Evolutionary conservation across 2,888 invertebrate genomes (phyloP), one percentile per base, ranked within the genome.

Genomic region (Scaptodrosophila latifasciaeformis): DNA sequence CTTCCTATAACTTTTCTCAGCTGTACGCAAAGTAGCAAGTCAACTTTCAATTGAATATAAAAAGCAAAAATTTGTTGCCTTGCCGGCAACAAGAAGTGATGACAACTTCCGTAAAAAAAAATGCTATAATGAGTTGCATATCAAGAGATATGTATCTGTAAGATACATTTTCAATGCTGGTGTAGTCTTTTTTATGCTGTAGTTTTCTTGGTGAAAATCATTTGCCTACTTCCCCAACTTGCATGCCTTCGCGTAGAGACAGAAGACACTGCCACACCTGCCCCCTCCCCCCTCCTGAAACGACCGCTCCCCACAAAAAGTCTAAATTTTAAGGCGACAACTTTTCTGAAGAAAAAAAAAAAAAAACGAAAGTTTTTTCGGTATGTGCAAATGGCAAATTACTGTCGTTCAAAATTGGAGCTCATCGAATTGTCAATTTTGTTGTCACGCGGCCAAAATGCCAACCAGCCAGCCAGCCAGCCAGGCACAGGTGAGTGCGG

Each of bases 331-430:
- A n/a, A n/a, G n/a, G n/a, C n/a, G n/a, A n/a, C n/a, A n/a, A n/a
- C n/a, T n/a, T n/a, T n/a, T n/a, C n/a, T n/a, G n/a, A n/a, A n/a
- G n/a, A n/a, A n/a, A 10, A 34, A 19, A 35, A 5, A 49, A 42
- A 19, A 47, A 68, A 68, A 71, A 45, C 46, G 63, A 74, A 70
- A 70, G 75, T 67, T 63, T 67, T 27, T 27, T 27, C 9, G 5
- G 27, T 27, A 9, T 27, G 9, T 27, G 27, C 9, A 27, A 27
- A 27, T 27, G 27, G 9, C 27, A 27, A 27, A 27, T 27, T 27
- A 27, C 27, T 27, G 27, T 27, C 27, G 9, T 5, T 9, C 27
- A 27, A 6, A 27, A n/a, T n/a, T n/a, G n/a, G n/a, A n/a, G n/a
- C n/a, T n/a, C n/a, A n/a, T n/a, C n/a, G n/a, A n/a, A n/a, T n/a